Evolutionary conservation across 1,140 invertebrate species (phyloP), one percentile per base, ranked within the genome.

Genomic region (Cydia fagiglandana): DNA sequence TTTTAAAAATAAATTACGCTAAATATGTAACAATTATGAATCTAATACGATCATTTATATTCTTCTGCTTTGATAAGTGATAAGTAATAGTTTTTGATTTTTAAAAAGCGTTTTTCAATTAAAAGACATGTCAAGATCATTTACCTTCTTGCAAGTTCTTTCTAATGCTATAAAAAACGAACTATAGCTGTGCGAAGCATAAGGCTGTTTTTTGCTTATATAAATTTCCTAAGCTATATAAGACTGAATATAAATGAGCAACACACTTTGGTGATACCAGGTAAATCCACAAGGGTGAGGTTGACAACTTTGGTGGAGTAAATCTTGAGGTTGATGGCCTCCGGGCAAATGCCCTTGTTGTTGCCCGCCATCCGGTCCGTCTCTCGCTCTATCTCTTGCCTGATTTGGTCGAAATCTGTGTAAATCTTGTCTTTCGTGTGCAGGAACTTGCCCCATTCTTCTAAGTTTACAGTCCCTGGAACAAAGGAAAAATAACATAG

Each of bases 391-490:
- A 99, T 99, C 94, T 99, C 99, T 81, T 94, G 87, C 2, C 98
- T 94, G 76, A 99, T 97, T 77, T 98, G 96, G 84, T 97, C 94
- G 92, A 99, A 99, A 93, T 99, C 96, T 80, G 96, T 97, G 86
- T 96, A 99, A 28, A 99, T 95, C 93, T 96, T 97, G 79, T 96
- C 96, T 90, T 98, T 98, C 15, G 95, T 96, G 90, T 99, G 99
- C 10, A 99, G 93, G 93, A 99, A 99, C 84, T 97, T 96, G 0
- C 96, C 99, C 98, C 98, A 99, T 93, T 99, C 98, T 76, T 97
- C 96, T 45, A 96, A 82, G 85, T 97, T 96, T n/a, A 98, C 91
- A 38, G 97, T 98, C 74, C 97, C 96, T 97, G 82, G 75, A 93
- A 92, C 83, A 89, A 87, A 76, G 80, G 74, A 76, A 47, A 77